Conservation (phyloP, 2,888 invertebrate species). For the Melieria crassipennis region DNA sequence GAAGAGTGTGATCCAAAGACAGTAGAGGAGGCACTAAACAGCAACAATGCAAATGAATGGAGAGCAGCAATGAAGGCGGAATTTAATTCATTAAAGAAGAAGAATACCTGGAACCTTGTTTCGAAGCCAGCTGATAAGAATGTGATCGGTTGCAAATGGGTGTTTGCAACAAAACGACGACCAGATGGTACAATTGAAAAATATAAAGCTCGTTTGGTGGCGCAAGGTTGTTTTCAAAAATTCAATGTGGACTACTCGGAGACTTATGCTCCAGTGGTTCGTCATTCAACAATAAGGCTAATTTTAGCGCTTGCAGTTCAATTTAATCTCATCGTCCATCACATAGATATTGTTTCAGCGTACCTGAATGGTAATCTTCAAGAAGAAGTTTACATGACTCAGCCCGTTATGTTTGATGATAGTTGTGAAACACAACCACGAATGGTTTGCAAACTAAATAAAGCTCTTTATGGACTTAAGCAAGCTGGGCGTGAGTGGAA, state of each 20-base stretch:
- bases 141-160: conserved; percentile 20
- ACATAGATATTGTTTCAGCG: conserved; percentile 24
- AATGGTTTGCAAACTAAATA: conserved; percentile 28
- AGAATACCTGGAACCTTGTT: conserved; percentile 18
- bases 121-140: not conserved
- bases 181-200: conserved; percentile 30
- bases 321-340: conserved; percentile 25
- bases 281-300: conserved; percentile 29
- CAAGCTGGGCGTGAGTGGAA: conserved; percentile 29
- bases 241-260: conserved; percentile 39
- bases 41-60: not conserved
- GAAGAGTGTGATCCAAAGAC: not conserved
- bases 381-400: conserved; percentile 19
- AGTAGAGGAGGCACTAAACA: conserved; percentile 6
- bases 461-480: conserved; percentile 30
- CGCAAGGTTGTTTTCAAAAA: conserved; percentile 39
- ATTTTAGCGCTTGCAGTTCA: conserved; percentile 22
- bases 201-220: conserved; percentile 37
- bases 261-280: conserved; percentile 41
- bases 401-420: conserved; percentile 37
- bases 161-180: conserved; percentile 26
- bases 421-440: conserved; percentile 1
- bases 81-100: conserved; percentile 41
- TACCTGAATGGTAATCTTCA: conserved; percentile 18
- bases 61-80: conserved; percentile 28